Evolutionary conservation across 2,797 vertebrate species (phyloP).

Genomic region (Anableps anableps): DNA sequence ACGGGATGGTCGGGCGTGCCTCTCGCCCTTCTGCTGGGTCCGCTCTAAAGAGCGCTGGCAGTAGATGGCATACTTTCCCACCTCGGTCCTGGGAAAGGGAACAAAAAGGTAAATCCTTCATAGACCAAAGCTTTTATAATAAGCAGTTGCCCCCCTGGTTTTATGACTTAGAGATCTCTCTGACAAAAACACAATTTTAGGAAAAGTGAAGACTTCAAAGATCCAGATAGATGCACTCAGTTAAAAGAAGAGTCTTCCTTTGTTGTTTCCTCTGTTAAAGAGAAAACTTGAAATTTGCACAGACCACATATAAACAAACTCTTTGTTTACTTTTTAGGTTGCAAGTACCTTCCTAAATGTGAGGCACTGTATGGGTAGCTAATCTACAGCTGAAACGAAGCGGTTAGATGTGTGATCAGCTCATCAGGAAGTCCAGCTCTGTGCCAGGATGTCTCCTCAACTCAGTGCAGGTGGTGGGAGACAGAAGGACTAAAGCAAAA

Average conservation of each 20-base stretch:
- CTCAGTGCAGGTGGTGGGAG: too few species aligned
- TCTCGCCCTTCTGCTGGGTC: slow-evolving; percentile 92
- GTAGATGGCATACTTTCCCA: slow-evolving; percentile 96
- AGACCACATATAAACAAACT: too few species aligned
- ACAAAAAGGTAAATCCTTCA: neutral
- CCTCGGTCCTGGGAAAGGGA: slow-evolving; percentile 86
- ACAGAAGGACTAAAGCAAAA: too few species aligned
- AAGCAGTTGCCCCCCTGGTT: neutral
- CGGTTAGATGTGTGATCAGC: too few species aligned
- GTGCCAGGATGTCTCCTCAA: too few species aligned
- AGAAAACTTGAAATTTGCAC: too few species aligned
- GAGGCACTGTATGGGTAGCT: neutral
- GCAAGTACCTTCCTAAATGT: neutral
- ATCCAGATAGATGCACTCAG: neutral
- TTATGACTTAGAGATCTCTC: neutral
- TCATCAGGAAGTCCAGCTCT: too few species aligned
- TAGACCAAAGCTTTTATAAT: neutral
- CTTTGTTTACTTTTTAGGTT: neutral
- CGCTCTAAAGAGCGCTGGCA: slow-evolving; percentile 95
- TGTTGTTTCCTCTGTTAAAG: too few species aligned
- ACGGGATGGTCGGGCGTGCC: slow-evolving; percentile 92
- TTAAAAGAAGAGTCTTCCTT: too few species aligned
- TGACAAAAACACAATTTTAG: neutral
- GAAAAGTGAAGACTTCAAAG: neutral
- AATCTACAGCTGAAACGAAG: too few species aligned